Evolutionary conservation across 2,888 invertebrate genomes (phyloP), one percentile per base, ranked within the genome.

Genomic region (Chloromyia formosa): DNA sequence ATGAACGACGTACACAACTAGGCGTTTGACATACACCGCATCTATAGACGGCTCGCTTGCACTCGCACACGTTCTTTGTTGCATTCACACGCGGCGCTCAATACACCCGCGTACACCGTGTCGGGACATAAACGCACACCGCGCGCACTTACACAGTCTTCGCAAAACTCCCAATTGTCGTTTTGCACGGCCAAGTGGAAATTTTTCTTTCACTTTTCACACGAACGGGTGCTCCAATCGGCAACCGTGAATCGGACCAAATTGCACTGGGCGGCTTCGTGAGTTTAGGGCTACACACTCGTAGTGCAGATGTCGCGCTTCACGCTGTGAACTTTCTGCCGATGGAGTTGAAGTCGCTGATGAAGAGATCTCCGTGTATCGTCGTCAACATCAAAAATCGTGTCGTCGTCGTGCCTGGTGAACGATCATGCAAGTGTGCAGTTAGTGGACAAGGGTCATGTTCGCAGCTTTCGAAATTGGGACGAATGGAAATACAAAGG

Each of bases 31-130:
- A 16, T 12, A 16, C 0, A 5, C n/a, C 40, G 2, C 22, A 22
- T n/a, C 49, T 9, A 66, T 14, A 68, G n/a, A 20, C 18, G 27
- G n/a, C 56, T n/a, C 9, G 40, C 20, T n/a, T 23, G 22, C 72
- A 45, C 18, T 9, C 49, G 22, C 61, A 61, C 61, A 62, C 73
- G 9, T 18, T 58, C 35, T 40, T 56, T 23, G 14, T 35, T 58
- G 5, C 56, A n/a, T 12, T 18, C n/a, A 10, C 12, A 42, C 62
- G 40, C 42, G 16, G 40, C 62, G 7, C 3, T 27, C 20, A 49
- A 12, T 18, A 22, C 72, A 61, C 74, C 60, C 76, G 74, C 74
- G 76, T 74, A 74, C 72, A 75, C 75, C 73, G 73, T 75, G 71
- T 73, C 40, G 12, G 71, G 56, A n/a, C 35, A 16, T 61, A 69